Evolutionary conservation across 2,888 invertebrate species (phyloP), one percentile per base, ranked within the genome.

Genomic region (Sinhomidia bicolor): DNA sequence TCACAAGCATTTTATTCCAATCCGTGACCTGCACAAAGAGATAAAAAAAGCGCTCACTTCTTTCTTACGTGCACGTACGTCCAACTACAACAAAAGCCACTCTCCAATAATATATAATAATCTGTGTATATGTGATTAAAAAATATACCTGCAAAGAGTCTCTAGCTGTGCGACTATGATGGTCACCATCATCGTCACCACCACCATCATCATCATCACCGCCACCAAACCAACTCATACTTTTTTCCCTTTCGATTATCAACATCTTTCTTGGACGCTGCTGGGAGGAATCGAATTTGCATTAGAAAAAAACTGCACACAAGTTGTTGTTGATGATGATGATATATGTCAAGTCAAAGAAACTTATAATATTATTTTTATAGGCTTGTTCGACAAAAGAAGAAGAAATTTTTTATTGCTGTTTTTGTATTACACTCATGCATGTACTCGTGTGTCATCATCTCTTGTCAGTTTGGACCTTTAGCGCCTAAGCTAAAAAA

Each of bases 21-120:
- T 82, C 87, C 88, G 88, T 88, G 88, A 88, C 88, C 88, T 88
- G 88, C 68, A 54, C 32, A 78, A 78, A 57, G 57, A 57, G 36
- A 57, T 32, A 26, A 76, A 74, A 68, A 78, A 74, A 26, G 74
- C 74, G 74, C 26, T 74, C 74, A 74, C 47, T 47, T 74, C 29
- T 74, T 26, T 51, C 44, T 47, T 44, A 23, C 20, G 23, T 23
- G 2, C 5, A 36, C 65, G 6, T 29, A 3, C 17, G n/a, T n/a
- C n/a, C n/a, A n/a, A n/a, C n/a, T n/a, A 68, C 68, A n/a, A 17
- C 54, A 17, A 54, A 54, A 44, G 41, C 4, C 44, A 44, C 71
- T 44, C 26, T 74, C n/a, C 17, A 36, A 68, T 9, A 17, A 68
- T 17, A 41, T 41, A 68, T 20, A 9, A 60, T 2, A 60, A 60